Percentiles rank a stretch among this genome's conserved stretches.
These are phyloP conservation scores for Petromus typicus DNA, from an alignment of 2,113 vertebrate species.

Conservation along the genomic window DNA sequence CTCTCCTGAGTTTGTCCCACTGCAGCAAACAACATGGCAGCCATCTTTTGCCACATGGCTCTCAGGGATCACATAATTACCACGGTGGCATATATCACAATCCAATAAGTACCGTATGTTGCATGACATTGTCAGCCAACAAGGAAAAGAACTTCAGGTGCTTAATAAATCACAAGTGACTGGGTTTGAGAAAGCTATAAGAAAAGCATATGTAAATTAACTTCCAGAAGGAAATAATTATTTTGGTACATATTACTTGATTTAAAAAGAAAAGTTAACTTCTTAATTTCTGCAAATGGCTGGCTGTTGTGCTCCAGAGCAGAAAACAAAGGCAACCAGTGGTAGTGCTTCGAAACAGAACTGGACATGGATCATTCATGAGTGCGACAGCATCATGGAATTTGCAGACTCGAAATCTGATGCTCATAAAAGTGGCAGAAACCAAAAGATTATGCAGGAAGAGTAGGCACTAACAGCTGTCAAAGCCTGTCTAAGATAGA, in stretches of 20 bases:
- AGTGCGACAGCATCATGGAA: background rate
- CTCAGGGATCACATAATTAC: background rate
- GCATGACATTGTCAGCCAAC: too few species aligned
- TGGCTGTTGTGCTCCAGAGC: background rate
- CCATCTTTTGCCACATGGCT: accelerated
- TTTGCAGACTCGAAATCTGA: background rate
- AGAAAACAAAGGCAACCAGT: background rate
- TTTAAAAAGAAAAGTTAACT: background rate
- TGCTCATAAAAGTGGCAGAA: background rate
- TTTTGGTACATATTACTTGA: background rate
- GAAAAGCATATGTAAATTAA: background rate
- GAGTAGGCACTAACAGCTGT: background rate
- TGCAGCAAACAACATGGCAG: background rate
- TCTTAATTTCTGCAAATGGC: background rate
- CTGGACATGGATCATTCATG: background rate
- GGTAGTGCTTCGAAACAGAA: background rate
- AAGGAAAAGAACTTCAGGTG: background rate
- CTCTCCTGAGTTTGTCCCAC: background rate
- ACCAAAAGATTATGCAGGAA: background rate
- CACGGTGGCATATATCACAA: background rate
- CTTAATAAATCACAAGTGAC: background rate
- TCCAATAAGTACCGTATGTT: too few species aligned
- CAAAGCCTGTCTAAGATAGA: constrained; percentile 12
- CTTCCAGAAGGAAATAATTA: background rate
- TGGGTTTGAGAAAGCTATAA: background rate